Base-by-base conservation (phyloP, 2,797 vertebrate genomes). In the Petrocephalus schoutedeni region DNA sequence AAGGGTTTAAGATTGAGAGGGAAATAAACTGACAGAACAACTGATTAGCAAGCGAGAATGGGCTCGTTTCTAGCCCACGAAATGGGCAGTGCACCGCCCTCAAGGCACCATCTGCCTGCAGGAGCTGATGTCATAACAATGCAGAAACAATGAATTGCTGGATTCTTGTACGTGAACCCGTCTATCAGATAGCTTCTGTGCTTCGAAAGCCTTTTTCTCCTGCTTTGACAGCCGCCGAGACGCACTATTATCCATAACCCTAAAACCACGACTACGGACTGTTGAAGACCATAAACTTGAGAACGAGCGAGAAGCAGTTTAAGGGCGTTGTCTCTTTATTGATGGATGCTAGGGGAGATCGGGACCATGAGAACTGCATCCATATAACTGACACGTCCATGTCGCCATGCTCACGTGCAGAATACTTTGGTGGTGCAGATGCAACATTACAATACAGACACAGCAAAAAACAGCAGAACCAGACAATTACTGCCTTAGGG, bases 1-100 rank as follows among this genome's bases (percentile, higher is more conserved):
- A 86, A 85, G 57, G 87, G 41, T 53, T 49, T 41, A 53, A 56
- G 87, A 82, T 4, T 51, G 7, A 59, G 7, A 74, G 54, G 61
- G 74, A 87, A 59, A 45, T 51, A 84, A 87, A 87, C 86, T 84
- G 41, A 88, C 87, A 58, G 28, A 12, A 21, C 64, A 54, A 56
- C 88, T 41, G 64, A 45, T 86, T 87, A 88, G 74, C 36, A 10
- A 49, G n/a, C 36, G 9, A 10, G n/a, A 58, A 58, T 58, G 23
- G 53, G 54, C 16, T n/a, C 59, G 54, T 16, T 58, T 57, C 36
- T 36, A 86, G 54, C 28, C 6, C 53, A 32, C 6, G 10, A 12
- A 86, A 36, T 58, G 10, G 21, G 21, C 80, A 54, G 7, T 3
- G 23, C 82, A 84, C 49, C 10, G 1, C 28, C 49, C 51, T 83